Conservation (phyloP, 2,888 invertebrate genomes). For the Anoplius nigerrimus region DNA sequence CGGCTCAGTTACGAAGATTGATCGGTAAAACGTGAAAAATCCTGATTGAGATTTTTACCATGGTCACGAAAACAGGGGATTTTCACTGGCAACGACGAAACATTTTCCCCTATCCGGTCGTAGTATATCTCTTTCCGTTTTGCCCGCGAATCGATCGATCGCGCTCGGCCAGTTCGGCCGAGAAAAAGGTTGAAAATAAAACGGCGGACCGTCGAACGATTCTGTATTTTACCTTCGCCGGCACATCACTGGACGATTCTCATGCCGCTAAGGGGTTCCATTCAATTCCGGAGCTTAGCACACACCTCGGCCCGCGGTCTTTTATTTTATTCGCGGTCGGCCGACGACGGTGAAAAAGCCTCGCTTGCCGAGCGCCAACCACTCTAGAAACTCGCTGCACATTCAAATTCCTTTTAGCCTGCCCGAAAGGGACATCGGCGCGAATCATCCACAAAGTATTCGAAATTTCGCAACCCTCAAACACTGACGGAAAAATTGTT, state of each 20-base stretch:
- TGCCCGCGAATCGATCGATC: neutral
- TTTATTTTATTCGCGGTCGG: slow-evolving; percentile 51
- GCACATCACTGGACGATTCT: slow-evolving; percentile 11
- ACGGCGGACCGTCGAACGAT: neutral
- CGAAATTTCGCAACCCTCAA: neutral
- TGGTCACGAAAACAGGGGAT: too few relatives aligned
- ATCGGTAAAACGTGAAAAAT: too few relatives aligned
- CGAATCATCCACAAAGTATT: neutral
- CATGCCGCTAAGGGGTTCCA: slow-evolving; percentile 1
- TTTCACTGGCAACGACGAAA: neutral
- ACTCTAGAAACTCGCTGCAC: slow-evolving; percentile 26
- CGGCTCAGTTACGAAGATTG: too few relatives aligned
- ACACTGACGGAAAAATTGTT: too few relatives aligned
- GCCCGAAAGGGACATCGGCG: slow-evolving; percentile 27
- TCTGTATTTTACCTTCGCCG: slow-evolving; percentile 19
- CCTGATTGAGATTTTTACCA: too few relatives aligned
- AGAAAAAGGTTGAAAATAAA: neutral
- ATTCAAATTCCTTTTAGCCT: slow-evolving; percentile 43
- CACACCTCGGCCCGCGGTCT: slow-evolving; percentile 5
- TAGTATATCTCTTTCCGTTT: neutral
- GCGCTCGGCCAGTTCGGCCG: neutral
- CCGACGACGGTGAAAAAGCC: slow-evolving; percentile 24
- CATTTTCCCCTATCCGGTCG: neutral
- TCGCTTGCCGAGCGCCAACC: neutral
- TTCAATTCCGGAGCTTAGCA: slow-evolving; percentile 23